A percentile compares a stretch with the other conserved stretches of the same genome.
Conservation (phyloP, 2,888 invertebrate species). For the Ophraella communa region DNA sequence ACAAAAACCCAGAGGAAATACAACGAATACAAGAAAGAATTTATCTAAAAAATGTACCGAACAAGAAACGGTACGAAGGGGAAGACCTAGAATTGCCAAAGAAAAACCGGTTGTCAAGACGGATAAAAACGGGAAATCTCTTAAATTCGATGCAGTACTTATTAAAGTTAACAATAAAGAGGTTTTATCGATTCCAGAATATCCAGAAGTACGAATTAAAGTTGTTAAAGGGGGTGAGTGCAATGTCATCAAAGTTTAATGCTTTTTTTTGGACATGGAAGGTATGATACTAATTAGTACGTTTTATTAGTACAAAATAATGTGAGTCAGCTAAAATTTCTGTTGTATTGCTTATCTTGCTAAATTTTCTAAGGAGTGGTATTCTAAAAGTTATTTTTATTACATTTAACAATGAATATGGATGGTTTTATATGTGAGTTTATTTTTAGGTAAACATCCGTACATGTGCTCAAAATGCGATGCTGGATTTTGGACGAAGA, state of each 20-base stretch:
- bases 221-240: conserved; percentile 33
- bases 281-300: not conserved
- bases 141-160: conserved; percentile 16
- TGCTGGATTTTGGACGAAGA: conserved; percentile 48
- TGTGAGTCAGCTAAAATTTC: too few relatives aligned
- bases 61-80: not conserved
- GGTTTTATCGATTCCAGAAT: conserved; percentile 34
- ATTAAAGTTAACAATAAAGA: conserved; percentile 20
- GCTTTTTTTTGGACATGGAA: not conserved
- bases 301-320: too few relatives aligned
- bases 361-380: too few relatives aligned
- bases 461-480: conserved; percentile 54
- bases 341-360: too few relatives aligned
- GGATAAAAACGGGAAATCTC: not conserved
- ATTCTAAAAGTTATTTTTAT: too few relatives aligned
- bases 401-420: too few relatives aligned
- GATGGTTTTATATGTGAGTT: not conserved
- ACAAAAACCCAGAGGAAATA: not conserved
- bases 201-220: conserved; percentile 34
- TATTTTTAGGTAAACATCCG: conserved; percentile 52
- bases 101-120: not conserved
- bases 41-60: not conserved
- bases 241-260: not conserved
- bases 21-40: not conserved
- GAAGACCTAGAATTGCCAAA: not conserved